These are phyloP conservation scores for Pocillopora damicornis DNA, from an alignment of 64 coral and sea anemone genomes.

Conservation along the genomic window DNA sequence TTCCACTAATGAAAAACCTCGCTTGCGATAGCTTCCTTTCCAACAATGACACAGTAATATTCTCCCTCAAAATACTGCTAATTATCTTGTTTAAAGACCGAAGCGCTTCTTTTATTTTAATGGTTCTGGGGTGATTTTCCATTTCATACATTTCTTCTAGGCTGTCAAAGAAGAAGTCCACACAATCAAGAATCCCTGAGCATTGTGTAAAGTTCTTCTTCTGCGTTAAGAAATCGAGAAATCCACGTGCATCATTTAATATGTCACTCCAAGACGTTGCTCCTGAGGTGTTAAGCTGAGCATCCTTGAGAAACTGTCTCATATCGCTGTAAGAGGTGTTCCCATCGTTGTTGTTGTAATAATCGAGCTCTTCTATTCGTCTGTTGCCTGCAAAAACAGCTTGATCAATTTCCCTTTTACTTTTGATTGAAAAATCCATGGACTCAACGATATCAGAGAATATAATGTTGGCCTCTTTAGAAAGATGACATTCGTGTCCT, in stretches of 20 bases:
- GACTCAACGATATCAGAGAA: conserved; percentile 13
- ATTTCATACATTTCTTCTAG: conserved; percentile 32
- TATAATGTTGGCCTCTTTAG: neutral
- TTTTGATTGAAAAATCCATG: neutral
- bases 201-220: conserved; percentile 22
- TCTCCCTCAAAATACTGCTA: neutral
- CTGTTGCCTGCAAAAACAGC: neutral
- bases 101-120: conserved; percentile 19
- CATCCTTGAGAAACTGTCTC: neutral
- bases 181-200: conserved; percentile 39
- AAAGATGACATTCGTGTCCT: conserved; percentile 19
- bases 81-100: conserved; percentile 1
- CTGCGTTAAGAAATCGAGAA: conserved; percentile 16
- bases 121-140: conserved; percentile 14
- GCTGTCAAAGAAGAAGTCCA: conserved; percentile 13
- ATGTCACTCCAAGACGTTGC: conserved; percentile 6
- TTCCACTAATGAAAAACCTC: neutral
- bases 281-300: neutral
- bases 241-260: conserved; percentile 1
- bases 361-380: neutral
- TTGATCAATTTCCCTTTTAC: neutral
- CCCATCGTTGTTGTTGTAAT: no score
- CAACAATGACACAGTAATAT: neutral
- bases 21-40: neutral
- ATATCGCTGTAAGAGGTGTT: neutral